These are phyloP conservation scores for Phlogophora meticulosa DNA, from an alignment of 2,888 invertebrate species.

Conservation along the genomic window DNA sequence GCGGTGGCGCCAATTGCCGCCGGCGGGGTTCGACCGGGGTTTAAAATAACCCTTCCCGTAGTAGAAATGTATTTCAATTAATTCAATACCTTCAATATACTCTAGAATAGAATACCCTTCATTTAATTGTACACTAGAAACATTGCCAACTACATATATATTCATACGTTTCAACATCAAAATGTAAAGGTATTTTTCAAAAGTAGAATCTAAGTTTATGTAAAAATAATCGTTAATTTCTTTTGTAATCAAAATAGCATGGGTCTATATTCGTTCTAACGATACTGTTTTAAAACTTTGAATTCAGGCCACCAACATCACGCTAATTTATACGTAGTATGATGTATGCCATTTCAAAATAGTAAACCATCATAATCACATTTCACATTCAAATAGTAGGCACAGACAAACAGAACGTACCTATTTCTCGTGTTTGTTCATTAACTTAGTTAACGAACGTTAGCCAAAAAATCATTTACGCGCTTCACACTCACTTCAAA, in stretches of 20 bases:
- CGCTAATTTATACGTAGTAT: background rate
- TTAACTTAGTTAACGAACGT: conserved; percentile 45
- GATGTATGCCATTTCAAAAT: background rate
- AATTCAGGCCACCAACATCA: background rate
- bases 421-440: conserved; percentile 44
- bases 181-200: too few relatives aligned
- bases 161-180: too few relatives aligned
- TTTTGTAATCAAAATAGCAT: background rate
- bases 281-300: background rate
- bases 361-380: conserved; percentile 7
- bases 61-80: background rate
- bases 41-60: background rate
- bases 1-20: too few relatives aligned
- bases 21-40: too few relatives aligned
- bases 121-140: too few relatives aligned
- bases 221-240: too few relatives aligned
- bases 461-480: conserved; percentile 51
- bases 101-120: too few relatives aligned
- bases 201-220: too few relatives aligned
- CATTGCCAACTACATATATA: too few relatives aligned
- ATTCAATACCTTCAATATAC: too few relatives aligned
- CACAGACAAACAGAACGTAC: conserved; percentile 21
- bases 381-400: conserved; percentile 36
- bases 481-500: conserved; percentile 44
- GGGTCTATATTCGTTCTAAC: background rate